Percentiles rank a stretch among this genome's conserved stretches.
Evolutionary conservation across 64 coral and sea anemone species (phyloP).

Genomic region (Orbicella faveolata): DNA sequence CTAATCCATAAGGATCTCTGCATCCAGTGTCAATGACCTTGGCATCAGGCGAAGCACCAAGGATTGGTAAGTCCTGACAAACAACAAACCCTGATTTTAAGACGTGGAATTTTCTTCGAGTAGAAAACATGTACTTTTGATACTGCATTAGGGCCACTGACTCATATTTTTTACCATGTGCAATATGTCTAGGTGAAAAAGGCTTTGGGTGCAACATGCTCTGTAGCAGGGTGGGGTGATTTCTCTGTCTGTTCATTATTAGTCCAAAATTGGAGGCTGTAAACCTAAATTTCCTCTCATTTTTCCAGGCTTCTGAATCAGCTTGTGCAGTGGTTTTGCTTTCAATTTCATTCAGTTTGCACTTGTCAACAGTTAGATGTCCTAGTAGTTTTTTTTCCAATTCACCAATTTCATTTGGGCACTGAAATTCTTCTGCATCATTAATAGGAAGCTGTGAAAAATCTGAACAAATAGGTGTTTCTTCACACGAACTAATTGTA

Average conservation of each 20-base stretch:
- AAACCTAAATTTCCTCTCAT: slow-evolving; percentile 56
- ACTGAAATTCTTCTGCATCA: too few relatives aligned
- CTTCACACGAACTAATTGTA: too few relatives aligned
- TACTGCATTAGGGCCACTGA: slow-evolving; percentile 35
- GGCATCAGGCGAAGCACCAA: too few relatives aligned
- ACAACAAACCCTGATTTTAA: slow-evolving; percentile 32
- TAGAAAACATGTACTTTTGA: not conserved
- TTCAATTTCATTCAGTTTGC: slow-evolving; percentile 69
- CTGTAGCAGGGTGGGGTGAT: slow-evolving; percentile 51
- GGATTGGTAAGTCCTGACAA: too few relatives aligned
- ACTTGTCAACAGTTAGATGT: not conserved
- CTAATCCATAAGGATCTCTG: too few relatives aligned
- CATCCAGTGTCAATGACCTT: too few relatives aligned
- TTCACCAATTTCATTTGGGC: too few relatives aligned
- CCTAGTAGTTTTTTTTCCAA: not conserved
- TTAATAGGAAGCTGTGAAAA: too few relatives aligned
- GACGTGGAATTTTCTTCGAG: not conserved
- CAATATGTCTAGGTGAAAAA: slow-evolving; percentile 44
- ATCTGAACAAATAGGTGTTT: too few relatives aligned
- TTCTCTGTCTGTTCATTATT: not conserved
- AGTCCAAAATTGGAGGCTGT: slow-evolving; percentile 66
- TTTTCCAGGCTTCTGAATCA: slow-evolving; percentile 38
- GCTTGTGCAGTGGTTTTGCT: slow-evolving; percentile 44
- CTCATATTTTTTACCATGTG: slow-evolving; percentile 12
- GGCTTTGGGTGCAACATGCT: slow-evolving; percentile 40